Conservation (phyloP, 2,797 vertebrate species). For the Atherinosoma microstoma region DNA sequence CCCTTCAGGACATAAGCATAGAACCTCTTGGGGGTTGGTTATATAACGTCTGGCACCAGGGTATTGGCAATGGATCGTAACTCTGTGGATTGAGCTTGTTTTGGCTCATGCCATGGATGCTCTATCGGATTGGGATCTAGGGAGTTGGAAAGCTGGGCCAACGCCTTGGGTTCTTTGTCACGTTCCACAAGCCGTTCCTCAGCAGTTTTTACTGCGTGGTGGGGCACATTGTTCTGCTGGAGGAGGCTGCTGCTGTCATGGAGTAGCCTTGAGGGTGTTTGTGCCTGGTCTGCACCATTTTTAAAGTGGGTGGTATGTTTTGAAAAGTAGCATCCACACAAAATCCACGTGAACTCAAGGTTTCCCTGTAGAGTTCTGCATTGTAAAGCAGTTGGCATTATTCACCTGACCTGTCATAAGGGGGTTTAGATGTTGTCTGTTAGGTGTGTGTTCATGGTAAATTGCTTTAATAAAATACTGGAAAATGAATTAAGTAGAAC, state of each 20-base stretch:
- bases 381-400: not conserved
- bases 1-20: not conserved
- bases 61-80: not conserved
- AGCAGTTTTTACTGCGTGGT: slow-evolving; percentile 9
- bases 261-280: not conserved
- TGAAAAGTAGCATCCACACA: not conserved
- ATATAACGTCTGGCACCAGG: not conserved
- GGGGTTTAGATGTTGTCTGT: not conserved
- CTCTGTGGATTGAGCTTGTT: not conserved
- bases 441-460: not conserved
- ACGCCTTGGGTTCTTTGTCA: slow-evolving; percentile 6
- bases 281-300: not conserved
- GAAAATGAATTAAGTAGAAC: slow-evolving; percentile 32
- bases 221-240: slow-evolving; percentile 2
- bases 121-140: slow-evolving; percentile 14
- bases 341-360: not conserved
- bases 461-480: slow-evolving; percentile 1
- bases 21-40: not conserved
- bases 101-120: slow-evolving; percentile 1
- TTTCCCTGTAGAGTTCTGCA: not conserved
- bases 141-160: slow-evolving; percentile 26
- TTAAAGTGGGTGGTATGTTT: slow-evolving; percentile 2
- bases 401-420: not conserved
- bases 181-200: not conserved
- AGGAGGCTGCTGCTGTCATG: slow-evolving; percentile 16